Conservation (phyloP, 2,888 invertebrate genomes). For the Zele albiditarsus region DNA sequence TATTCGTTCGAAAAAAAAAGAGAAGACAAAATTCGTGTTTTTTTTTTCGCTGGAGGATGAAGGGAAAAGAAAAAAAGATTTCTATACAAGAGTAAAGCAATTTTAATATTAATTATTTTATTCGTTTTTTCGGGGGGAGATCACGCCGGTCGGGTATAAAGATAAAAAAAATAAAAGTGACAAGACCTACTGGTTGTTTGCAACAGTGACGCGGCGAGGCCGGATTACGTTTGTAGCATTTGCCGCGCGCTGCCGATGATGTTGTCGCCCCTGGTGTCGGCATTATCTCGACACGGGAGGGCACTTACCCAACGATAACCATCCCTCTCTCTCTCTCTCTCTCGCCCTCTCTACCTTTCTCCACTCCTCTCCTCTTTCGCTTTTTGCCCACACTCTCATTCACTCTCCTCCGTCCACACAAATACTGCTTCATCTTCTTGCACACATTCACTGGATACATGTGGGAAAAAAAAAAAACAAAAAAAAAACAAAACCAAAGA, state of each 20-base stretch:
- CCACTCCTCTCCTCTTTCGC: neutral
- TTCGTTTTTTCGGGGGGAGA: constrained; percentile 24
- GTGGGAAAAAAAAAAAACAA: neutral
- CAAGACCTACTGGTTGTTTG: constrained; percentile 60
- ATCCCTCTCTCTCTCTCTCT: constrained; percentile 49
- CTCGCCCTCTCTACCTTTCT: neutral
- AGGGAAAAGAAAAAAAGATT: neutral
- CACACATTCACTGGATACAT: neutral
- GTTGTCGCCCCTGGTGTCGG: constrained; percentile 71
- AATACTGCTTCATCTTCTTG: neutral
- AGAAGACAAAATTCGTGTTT: neutral
- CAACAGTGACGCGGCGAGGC: constrained; percentile 60
- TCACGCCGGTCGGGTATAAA: neutral
- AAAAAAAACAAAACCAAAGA: too few species aligned
- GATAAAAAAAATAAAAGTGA: constrained; percentile 37
- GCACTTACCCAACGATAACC: constrained; percentile 71
- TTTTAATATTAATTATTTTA: constrained; percentile 5
- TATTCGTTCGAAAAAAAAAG: neutral
- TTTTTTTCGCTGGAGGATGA: neutral
- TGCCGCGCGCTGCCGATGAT: constrained; percentile 66
- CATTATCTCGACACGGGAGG: constrained; percentile 71
- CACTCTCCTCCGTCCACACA: constrained; percentile 28
- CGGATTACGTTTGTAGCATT: constrained; percentile 68
- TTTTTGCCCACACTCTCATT: constrained; percentile 18
- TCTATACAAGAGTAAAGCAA: neutral